Evolutionary conservation across 2,888 invertebrate species (phyloP), one percentile per base, ranked within the genome.

Genomic region (Hirtodrosophila confusa): DNA sequence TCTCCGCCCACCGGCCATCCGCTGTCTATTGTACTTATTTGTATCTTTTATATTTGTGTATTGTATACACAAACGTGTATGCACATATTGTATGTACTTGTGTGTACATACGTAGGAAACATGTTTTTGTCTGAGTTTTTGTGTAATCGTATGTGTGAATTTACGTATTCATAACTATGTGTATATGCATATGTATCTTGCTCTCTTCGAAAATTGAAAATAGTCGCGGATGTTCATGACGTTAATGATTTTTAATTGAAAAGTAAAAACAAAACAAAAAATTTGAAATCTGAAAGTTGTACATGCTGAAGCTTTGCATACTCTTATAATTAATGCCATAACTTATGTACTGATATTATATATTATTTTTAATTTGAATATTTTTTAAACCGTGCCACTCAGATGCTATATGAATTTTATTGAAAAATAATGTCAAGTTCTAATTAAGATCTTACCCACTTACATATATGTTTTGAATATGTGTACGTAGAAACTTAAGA

Each of bases 161-260:
- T 66, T 75, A 65, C 57, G 75, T 75, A 61, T 65, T 70, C 57
- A 70, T 57, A 69, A 63, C 43, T 53, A 61, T 37, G 24, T 48
- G 39, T 43, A 29, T 54, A 36, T 39, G 36, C 23, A 53, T 24
- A 17, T 64, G 44, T 56, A 45, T 68, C 61, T 69, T 57, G 60
- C 69, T 73, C 82, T 67, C 55, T 71, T 75, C 63, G 65, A 85
- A 75, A 84, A 71, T 69, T 67, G 68, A 75, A 79, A 78, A 76
- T 62, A 67, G 61, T 63, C 69, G 69, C 84, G 78, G 77, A 78
- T 72, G 82, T 62, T 68, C 63, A 69, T 85, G 82, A 85, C 86
- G 82, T 82, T 79, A 67, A 79, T 78, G 72, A 75, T 69, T 66
- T 78, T 75, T 75, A 72, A 68, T 75, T 78, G 75, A 63, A 75